Conservation (phyloP, 2,888 invertebrate species). For the Lithophane semibrunnea region DNA sequence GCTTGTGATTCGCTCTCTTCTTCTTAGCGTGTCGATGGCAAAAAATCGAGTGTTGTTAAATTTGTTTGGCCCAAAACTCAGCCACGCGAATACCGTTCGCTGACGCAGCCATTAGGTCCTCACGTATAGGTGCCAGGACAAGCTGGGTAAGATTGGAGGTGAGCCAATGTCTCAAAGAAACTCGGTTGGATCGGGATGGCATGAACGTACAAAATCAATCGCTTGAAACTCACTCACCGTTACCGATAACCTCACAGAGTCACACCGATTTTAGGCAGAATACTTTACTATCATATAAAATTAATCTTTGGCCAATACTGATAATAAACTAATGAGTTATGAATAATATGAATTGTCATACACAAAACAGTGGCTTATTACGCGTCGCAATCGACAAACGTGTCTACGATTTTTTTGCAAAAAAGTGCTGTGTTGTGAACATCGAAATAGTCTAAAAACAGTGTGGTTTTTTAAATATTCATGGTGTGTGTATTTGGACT, state of each 20-base stretch:
- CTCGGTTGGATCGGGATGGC: too few species aligned
- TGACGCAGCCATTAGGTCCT: too few species aligned
- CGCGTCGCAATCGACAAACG: conserved; percentile 61
- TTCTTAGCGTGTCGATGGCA: too few species aligned
- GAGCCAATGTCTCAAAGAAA: too few species aligned
- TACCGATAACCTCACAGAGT: conserved; percentile 36
- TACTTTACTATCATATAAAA: conserved; percentile 6
- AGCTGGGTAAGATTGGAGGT: too few species aligned
- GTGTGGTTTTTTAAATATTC: conserved; percentile 5
- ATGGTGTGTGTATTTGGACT: conserved; percentile 25
- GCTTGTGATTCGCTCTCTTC: too few species aligned
- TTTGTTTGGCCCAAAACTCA: too few species aligned
- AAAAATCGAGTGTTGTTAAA: too few species aligned
- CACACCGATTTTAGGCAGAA: conserved; percentile 46
- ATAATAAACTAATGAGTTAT: conserved; percentile 56
- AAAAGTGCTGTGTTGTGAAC: conserved; percentile 36
- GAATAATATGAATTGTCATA: conserved; percentile 37
- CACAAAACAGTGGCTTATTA: conserved; percentile 68
- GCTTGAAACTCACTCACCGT: too few species aligned
- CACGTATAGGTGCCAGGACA: too few species aligned
- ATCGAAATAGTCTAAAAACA: neutral
- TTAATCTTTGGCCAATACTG: conserved; percentile 59
- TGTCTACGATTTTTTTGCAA: conserved; percentile 50
- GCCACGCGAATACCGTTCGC: too few species aligned
- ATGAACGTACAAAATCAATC: too few species aligned